Evolutionary conservation across 2,797 vertebrate genomes (phyloP).

Genomic region (Poecilia picta): DNA sequence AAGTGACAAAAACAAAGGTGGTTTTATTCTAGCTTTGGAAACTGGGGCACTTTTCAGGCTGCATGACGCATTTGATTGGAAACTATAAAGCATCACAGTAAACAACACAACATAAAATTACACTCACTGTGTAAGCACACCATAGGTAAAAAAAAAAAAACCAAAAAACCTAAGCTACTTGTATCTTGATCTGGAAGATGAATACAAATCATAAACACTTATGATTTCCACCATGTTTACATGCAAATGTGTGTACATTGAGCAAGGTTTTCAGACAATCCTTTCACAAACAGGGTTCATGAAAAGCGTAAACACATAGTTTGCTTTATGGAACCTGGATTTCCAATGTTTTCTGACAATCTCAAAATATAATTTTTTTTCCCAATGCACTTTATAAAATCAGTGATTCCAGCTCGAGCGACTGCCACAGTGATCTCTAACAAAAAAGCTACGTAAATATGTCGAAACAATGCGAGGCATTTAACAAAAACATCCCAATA

Average conservation of each 20-base stretch:
- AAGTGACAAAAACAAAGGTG: conserved; percentile 71
- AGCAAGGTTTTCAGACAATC: conserved; percentile 19
- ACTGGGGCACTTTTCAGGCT: conserved; percentile 48
- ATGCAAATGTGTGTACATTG: conserved; percentile 57
- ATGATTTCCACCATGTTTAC: conserved; percentile 57
- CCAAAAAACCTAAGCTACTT: conserved; percentile 14
- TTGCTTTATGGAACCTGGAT: conserved; percentile 32
- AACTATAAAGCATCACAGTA: conserved; percentile 57
- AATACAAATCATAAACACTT: conserved; percentile 46
- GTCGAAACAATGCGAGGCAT: conserved; percentile 24
- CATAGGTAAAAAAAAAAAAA: conserved; percentile 12
- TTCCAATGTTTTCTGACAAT: conserved; percentile 23
- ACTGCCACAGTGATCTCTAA: conserved; percentile 26
- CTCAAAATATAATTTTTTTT: conserved; percentile 22
- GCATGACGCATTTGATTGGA: conserved; percentile 41
- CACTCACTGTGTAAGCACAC: conserved; percentile 35
- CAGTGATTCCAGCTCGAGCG: conserved; percentile 18
- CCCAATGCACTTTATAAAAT: conserved; percentile 41
- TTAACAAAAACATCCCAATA: conserved; percentile 48
- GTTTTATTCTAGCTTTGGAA: conserved; percentile 56
- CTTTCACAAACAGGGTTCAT: conserved; percentile 32
- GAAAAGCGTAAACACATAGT: conserved; percentile 37
- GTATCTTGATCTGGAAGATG: conserved; percentile 23
- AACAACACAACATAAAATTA: conserved; percentile 52
- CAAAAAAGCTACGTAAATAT: conserved; percentile 31